Percentiles rank a stretch among this genome's conserved stretches.
Conservation (phyloP, 2,113 vertebrate species). For the Mystacornis crossleyi region DNA sequence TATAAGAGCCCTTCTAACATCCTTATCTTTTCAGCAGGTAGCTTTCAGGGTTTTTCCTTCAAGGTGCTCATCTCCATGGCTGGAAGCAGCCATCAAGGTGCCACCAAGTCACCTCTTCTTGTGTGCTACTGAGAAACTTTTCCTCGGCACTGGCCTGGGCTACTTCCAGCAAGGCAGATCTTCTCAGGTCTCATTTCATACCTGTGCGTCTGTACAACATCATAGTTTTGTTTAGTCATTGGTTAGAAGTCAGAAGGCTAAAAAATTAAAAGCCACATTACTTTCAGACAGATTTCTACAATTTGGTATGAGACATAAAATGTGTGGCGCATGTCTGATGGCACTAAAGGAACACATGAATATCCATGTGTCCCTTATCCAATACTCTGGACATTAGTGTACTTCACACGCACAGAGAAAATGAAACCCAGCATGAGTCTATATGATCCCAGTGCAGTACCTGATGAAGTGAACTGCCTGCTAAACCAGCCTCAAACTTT, state of each 20-base stretch:
- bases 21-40: background rate
- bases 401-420: background rate
- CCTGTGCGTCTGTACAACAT: background rate
- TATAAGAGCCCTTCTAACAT: background rate
- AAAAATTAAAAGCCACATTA: background rate
- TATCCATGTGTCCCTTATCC: too few species aligned
- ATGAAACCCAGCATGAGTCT: background rate
- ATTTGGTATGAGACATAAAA: background rate
- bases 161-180: background rate
- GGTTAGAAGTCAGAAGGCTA: background rate
- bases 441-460: background rate
- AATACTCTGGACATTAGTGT: background rate
- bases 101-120: background rate
- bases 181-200: background rate
- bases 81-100: background rate
- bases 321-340: background rate
- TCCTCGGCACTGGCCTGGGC: background rate
- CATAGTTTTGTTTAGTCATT: background rate
- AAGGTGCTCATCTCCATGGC: background rate
- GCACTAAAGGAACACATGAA: background rate
- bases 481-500: background rate
- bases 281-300: background rate
- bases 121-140: background rate
- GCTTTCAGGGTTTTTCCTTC: background rate
- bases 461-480: background rate